Base-by-base conservation (phyloP, 2,113 vertebrate genomes). In the Mastomys natalensis region DNA sequence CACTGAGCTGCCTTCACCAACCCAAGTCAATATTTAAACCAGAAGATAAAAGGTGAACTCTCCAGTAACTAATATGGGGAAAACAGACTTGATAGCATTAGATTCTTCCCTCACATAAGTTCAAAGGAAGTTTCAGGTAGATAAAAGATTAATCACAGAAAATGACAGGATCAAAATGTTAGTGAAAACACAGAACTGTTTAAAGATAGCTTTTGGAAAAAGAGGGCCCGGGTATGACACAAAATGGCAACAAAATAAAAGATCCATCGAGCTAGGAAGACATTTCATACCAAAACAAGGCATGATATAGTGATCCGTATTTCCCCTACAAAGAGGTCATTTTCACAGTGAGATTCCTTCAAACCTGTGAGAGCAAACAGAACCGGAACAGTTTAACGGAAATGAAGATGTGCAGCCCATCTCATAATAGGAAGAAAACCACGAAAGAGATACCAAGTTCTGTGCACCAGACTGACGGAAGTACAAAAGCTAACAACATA, bases 11-110 rank as follows among this genome's bases (percentile, higher is more conserved):
- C n/a, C 55, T 29, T 43, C 24, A 60, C 58, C 29, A 58, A 62
- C 81, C 81, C 64, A 17, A 85, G n/a, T 34, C 58, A 37, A 4
- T 12, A 60, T 91, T 85, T 62, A 80, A 89, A 48, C 0, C 31
- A 31, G 29, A 53, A 53, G 31, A 37, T 64, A 82, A 93, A 40
- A 70, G 19, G 37, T 76, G 40, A 87, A 87, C 53, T 81, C 48
- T 90, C 84, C 7, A 37, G 22, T 76, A 62, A 48, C 58, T 74
- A 37, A 22, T 37, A 7, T 74, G 80, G 45, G 58, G 73, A 66
- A 87, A 74, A 22, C 43, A n/a, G 93, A 62, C 60, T 91, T 78
- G 51, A 45, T 85, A 92, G 31, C 81, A 7, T 78, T 94, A 97
- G 7, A 17, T 48, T 43, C 48, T n/a, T 6, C 40, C 24, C 45